phyloP scores from a whole-genome alignment of 2,888 invertebrate genomes.

The Eudemis profundana region DNA sequence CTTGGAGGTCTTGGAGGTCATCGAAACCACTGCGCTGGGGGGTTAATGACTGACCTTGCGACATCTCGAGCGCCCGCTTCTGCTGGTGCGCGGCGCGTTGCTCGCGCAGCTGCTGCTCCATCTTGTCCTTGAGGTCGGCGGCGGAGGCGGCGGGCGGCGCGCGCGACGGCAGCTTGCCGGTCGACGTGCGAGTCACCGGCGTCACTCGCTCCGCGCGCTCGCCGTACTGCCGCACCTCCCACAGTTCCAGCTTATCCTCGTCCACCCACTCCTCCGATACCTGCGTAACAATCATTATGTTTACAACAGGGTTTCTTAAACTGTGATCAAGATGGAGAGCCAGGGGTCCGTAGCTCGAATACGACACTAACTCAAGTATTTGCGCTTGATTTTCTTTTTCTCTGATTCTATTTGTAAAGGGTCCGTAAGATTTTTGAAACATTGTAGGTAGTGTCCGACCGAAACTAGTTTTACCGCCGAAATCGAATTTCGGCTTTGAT shows the following conservation, averaged over 20 bases:
- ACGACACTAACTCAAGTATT: no score
- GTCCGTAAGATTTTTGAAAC: no score
- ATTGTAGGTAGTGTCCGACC: no score
- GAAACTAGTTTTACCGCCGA: no score
- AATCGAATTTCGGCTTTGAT: no score
- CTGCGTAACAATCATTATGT: constrained; percentile 49
- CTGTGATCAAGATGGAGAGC: no score
- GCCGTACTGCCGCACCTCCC: constrained; percentile 98
- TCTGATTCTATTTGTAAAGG: no score
- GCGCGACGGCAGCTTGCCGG: constrained; percentile 88
- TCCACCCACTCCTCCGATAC: constrained; percentile 98
- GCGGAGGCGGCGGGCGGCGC: constrained; percentile 83
- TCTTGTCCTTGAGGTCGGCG: constrained; percentile 93
- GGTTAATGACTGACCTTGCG: constrained; percentile 79
- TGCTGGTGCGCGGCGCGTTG: constrained; percentile 96
- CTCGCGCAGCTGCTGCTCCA: constrained; percentile 95
- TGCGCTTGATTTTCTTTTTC: no score
- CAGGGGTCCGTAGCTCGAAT: no score
- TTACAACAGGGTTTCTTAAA: no score
- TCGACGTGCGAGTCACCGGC: constrained; percentile 92
- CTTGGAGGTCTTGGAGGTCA: no score
- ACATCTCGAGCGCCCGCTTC: constrained; percentile 90
- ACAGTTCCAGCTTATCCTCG: constrained; percentile 97
- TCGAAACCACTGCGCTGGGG: neutral
- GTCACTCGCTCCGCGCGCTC: constrained; percentile 90